These are phyloP conservation scores for Minunthozetes semirufus DNA, from an alignment of 2,888 invertebrate genomes.

Conservation along the genomic window DNA sequence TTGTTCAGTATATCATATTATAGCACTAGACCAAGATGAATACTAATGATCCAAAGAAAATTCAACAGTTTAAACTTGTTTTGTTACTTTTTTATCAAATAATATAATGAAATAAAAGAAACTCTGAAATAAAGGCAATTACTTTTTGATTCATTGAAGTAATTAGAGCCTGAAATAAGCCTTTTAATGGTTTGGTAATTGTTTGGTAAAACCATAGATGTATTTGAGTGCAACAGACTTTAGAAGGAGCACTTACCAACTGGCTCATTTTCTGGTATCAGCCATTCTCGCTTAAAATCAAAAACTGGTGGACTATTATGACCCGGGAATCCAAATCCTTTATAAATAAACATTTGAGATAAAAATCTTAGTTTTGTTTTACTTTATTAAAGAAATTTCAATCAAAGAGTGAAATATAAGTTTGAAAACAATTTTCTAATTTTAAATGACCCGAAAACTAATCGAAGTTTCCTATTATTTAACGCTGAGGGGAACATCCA, in stretches of 20 bases:
- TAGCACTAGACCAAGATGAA: too few relatives aligned
- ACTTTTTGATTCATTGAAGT: neutral
- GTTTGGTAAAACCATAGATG: neutral
- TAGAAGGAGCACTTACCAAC: conserved; percentile 56
- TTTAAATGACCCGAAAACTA: too few relatives aligned
- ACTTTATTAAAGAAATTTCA: neutral
- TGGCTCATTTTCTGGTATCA: conserved; percentile 62
- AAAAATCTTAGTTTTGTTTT: neutral
- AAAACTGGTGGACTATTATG: conserved; percentile 55
- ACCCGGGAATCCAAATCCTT: conserved; percentile 39
- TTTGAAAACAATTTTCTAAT: too few relatives aligned
- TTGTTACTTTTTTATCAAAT: too few relatives aligned
- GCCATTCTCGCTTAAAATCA: conserved; percentile 67
- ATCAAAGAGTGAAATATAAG: too few relatives aligned
- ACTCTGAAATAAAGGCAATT: neutral
- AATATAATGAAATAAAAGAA: too few relatives aligned
- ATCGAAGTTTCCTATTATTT: too few relatives aligned
- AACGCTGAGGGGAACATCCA: too few relatives aligned
- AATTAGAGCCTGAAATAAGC: neutral
- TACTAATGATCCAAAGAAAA: too few relatives aligned
- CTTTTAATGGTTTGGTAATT: neutral
- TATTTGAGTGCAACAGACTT: too few relatives aligned
- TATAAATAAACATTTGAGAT: neutral
- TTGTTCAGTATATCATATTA: too few relatives aligned
- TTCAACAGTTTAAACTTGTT: too few relatives aligned